Percentiles rank a stretch among this genome's conserved stretches.
Conservation (phyloP, 2,113 vertebrate genomes). For the Cryptomyrus ogoouensis region DNA sequence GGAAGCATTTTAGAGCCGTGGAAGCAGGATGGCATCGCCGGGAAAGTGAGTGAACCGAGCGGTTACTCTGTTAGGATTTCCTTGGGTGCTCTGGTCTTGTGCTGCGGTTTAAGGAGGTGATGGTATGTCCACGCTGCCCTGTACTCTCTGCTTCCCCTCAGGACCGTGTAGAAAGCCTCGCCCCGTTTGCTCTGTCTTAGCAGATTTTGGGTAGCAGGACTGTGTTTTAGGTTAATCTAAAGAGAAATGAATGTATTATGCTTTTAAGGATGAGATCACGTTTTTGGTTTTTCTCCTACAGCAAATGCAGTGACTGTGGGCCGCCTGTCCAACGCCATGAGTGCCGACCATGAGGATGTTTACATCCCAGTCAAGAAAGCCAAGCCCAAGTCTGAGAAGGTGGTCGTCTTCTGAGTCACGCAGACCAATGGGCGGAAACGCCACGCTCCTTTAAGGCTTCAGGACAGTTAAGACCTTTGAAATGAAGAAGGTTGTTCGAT, state of each 20-base stretch:
- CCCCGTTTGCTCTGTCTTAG: neutral
- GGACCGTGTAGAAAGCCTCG: neutral
- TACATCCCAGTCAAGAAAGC: conserved; percentile 53
- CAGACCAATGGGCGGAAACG: neutral
- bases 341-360: conserved; percentile 83
- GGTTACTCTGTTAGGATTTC: neutral
- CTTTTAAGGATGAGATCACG: neutral
- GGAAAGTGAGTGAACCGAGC: neutral
- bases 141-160: neutral
- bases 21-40: neutral
- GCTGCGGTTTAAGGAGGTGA: neutral
- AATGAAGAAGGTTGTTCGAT: neutral
- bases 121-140: neutral
- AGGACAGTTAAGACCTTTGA: neutral
- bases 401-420: conserved; percentile 72
- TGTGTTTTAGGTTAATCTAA: neutral
- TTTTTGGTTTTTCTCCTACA: conserved; percentile 40
- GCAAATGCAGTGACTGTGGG: conserved; percentile 70
- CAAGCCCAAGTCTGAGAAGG: conserved; percentile 62
- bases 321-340: conserved; percentile 78
- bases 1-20: neutral
- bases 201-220: neutral
- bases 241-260: neutral
- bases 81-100: neutral
- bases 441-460: neutral